Evolutionary conservation across 2,113 vertebrate species (phyloP).

Genomic region (Camelus dromedarius): DNA sequence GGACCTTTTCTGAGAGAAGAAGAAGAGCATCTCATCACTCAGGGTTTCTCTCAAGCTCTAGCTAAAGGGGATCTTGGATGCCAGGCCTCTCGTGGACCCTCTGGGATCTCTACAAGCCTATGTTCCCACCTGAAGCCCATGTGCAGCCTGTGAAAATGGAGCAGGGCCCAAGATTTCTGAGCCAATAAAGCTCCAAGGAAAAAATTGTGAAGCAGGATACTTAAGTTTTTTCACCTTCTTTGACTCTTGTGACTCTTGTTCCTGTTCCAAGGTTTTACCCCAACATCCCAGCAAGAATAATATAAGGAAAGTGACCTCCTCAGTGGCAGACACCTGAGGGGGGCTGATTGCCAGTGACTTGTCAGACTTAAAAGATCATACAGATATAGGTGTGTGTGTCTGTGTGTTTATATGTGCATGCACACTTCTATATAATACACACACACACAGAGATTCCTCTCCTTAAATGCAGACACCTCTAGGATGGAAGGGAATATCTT

Average conservation of each 20-base stretch:
- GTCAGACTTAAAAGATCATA: background rate
- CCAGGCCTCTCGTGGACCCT: background rate
- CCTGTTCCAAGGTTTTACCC: background rate
- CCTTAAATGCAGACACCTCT: background rate
- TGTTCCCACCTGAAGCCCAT: background rate
- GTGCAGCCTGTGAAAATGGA: background rate
- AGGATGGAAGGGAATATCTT: background rate
- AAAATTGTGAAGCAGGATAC: background rate
- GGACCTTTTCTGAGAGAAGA: background rate
- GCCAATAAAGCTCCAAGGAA: background rate
- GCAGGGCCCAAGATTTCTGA: background rate
- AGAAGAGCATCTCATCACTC: background rate
- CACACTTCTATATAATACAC: background rate
- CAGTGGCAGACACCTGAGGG: background rate
- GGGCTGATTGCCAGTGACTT: background rate
- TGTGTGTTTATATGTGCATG: background rate
- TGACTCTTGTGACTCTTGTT: background rate
- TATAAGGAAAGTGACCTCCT: background rate
- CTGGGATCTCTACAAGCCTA: background rate
- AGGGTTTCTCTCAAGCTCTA: background rate
- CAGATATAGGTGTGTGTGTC: background rate
- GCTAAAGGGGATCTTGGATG: background rate
- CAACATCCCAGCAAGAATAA: background rate
- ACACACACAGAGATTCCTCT: background rate
- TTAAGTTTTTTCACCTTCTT: conserved; percentile 38